Percentiles rank a stretch among this genome's conserved stretches.
These are phyloP conservation scores for Notodonta dromedarius DNA, from an alignment of 2,888 invertebrate species.

Conservation along the genomic window DNA sequence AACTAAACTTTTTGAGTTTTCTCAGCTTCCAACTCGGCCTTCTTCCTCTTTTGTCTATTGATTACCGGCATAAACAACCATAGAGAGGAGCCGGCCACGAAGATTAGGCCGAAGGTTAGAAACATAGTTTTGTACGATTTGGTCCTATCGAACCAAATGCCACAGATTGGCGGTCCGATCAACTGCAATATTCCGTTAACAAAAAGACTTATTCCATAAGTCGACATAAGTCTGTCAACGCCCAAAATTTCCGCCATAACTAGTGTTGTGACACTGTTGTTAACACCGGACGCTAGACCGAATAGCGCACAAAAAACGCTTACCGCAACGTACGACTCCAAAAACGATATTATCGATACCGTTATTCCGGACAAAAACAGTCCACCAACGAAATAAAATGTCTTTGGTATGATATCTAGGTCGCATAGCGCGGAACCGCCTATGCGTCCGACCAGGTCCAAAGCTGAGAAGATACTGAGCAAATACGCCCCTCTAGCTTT, in stretches of 20 bases:
- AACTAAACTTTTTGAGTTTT: slow-evolving; percentile 40
- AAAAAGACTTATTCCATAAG: slow-evolving; percentile 93
- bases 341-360: slow-evolving; percentile 88
- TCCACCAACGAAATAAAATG: slow-evolving; percentile 92
- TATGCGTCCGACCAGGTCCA: slow-evolving; percentile 92
- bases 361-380: slow-evolving; percentile 91
- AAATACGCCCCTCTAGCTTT: slow-evolving; percentile 89
- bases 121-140: slow-evolving; percentile 89
- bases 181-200: slow-evolving; percentile 93
- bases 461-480: slow-evolving; percentile 91
- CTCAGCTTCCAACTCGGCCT: slow-evolving; percentile 36
- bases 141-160: slow-evolving; percentile 87
- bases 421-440: slow-evolving; percentile 94
- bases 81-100: slow-evolving; percentile 88
- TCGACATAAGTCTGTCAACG: slow-evolving; percentile 91
- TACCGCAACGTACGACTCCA: slow-evolving; percentile 85
- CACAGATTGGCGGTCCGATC: slow-evolving; percentile 92
- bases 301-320: slow-evolving; percentile 90
- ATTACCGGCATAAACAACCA: slow-evolving; percentile 92
- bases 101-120: slow-evolving; percentile 88
- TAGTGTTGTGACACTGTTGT: slow-evolving; percentile 93
- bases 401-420: slow-evolving; percentile 90
- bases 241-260: slow-evolving; percentile 96
- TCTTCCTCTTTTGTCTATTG: slow-evolving; percentile 65
- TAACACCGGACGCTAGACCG: slow-evolving; percentile 92